Percentiles rank a stretch among this genome's conserved stretches.
phyloP scores from a whole-genome alignment of 2,113 vertebrate species.

The Porphyrio hochstetteri region DNA sequence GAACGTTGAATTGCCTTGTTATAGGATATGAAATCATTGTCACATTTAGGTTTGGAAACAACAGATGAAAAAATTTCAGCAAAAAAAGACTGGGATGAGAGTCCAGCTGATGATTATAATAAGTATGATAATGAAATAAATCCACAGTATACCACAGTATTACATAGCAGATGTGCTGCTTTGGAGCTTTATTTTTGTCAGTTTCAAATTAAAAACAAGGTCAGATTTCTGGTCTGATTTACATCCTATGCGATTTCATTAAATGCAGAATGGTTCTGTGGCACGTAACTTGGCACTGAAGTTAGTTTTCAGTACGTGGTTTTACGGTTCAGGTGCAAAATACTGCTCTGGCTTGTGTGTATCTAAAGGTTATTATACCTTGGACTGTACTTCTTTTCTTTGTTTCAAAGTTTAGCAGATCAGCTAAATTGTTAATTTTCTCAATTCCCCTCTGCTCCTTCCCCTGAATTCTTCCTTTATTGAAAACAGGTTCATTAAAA shows the following conservation, averaged over 20 bases:
- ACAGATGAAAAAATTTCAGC: neutral
- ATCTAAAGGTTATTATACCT: neutral
- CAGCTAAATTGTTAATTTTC: constrained; percentile 25
- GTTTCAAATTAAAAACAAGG: neutral
- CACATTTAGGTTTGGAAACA: neutral
- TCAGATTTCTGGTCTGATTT: constrained; percentile 12
- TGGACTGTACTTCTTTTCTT: constrained; percentile 6
- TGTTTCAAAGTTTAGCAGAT: constrained; percentile 32
- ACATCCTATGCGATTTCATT: neutral
- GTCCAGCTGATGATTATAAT: neutral
- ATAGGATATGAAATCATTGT: neutral
- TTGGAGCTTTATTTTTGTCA: neutral
- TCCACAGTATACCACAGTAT: neutral
- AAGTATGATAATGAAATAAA: neutral
- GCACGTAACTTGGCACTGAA: constrained; percentile 26
- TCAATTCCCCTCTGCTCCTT: neutral
- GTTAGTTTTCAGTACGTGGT: neutral
- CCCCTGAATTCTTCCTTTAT: neutral
- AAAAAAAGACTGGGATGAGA: neutral
- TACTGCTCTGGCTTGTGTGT: neutral
- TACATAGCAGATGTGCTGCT: neutral
- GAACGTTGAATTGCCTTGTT: neutral
- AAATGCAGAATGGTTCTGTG: neutral
- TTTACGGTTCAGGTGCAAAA: constrained; percentile 62
- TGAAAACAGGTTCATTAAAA: neutral